These are phyloP conservation scores for Parelbella ahira DNA, from an alignment of 2,888 invertebrate species.

Conservation along the genomic window DNA sequence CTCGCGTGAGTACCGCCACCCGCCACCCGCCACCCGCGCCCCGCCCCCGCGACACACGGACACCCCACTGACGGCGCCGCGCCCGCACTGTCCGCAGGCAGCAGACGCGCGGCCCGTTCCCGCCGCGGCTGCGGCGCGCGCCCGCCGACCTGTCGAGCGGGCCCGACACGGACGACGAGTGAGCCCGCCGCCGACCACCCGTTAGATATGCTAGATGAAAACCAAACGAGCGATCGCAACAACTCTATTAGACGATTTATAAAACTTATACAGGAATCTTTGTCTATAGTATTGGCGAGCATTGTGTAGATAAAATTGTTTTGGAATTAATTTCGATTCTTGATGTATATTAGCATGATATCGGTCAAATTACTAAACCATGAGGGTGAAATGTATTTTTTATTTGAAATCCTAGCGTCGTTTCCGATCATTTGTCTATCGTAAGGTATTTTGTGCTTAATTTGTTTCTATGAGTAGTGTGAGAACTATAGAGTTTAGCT, in stretches of 20 bases:
- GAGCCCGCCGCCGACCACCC: conserved; percentile 38
- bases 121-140: conserved; percentile 82
- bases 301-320: not conserved
- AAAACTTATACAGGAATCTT: conserved; percentile 4
- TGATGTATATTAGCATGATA: not conserved
- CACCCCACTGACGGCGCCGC: too few relatives aligned
- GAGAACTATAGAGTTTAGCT: conserved; percentile 13
- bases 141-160: conserved; percentile 91
- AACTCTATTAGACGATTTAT: conserved; percentile 3
- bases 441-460: conserved; percentile 24
- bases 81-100: conserved; percentile 84
- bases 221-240: conserved; percentile 8
- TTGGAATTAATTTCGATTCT: not conserved
- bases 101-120: conserved; percentile 85
- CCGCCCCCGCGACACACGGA: too few relatives aligned
- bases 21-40: too few relatives aligned
- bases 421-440: conserved; percentile 3
- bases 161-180: conserved; percentile 96
- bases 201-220: conserved; percentile 18
- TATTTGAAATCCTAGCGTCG: not conserved
- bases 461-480: too few relatives aligned
- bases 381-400: not conserved
- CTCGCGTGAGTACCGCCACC: too few relatives aligned
- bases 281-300: conserved; percentile 1
- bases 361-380: conserved; percentile 5